Evolutionary conservation across 2,888 invertebrate genomes (phyloP).

Genomic region (Alviniconcha strummeri): DNA sequence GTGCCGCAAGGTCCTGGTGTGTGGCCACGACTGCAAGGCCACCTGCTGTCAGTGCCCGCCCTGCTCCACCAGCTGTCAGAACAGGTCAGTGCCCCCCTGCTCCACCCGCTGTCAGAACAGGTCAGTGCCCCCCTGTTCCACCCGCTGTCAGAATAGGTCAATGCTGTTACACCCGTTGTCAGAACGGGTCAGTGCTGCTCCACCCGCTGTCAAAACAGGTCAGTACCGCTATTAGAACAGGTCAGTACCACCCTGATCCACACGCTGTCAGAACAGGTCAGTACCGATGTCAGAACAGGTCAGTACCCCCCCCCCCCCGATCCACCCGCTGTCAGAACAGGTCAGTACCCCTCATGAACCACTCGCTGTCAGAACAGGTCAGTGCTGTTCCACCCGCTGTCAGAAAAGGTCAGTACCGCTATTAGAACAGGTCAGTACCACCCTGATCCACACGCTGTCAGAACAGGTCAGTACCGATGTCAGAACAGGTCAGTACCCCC

Average conservation of each 20-base stretch:
- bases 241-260: constrained; percentile 67
- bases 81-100: constrained; percentile 66
- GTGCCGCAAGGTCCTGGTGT: constrained; percentile 63
- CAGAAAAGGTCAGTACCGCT: too few relatives aligned
- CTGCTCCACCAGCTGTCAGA: constrained; percentile 67
- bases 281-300: constrained; percentile 53
- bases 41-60: constrained; percentile 75
- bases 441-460: constrained; percentile 72
- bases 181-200: background rate
- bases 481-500: background rate
- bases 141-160: constrained; percentile 61
- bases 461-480: constrained; percentile 54
- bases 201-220: too few relatives aligned
- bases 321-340: constrained; percentile 64
- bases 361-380: too few relatives aligned
- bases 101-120: constrained; percentile 64
- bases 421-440: constrained; percentile 33
- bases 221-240: too few relatives aligned
- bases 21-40: constrained; percentile 77
- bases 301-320: constrained; percentile 63
- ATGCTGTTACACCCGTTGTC: too few relatives aligned
- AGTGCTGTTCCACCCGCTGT: background rate
- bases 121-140: constrained; percentile 67
- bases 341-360: constrained; percentile 62
- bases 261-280: constrained; percentile 59